Evolutionary conservation across 2,113 vertebrate species (phyloP).

Genomic region (Entomyzon cyanotis): DNA sequence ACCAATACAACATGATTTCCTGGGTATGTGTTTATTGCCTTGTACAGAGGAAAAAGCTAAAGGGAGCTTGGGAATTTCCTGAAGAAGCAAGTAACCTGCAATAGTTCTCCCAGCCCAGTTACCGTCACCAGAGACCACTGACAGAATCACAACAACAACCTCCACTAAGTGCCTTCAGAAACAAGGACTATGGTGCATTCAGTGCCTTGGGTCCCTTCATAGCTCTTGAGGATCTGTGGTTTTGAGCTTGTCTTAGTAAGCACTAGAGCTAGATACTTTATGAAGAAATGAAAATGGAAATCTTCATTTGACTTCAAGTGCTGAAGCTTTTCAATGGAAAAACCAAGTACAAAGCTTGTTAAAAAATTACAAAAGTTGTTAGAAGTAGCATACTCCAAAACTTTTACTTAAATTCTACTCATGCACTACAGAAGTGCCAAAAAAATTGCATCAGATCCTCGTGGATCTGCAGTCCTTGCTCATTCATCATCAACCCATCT

Average conservation of each 20-base stretch:
- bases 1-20: neutral
- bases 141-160: neutral
- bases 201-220: neutral
- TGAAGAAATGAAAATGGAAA: neutral
- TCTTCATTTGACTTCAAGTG: neutral
- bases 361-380: neutral
- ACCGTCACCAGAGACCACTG: neutral
- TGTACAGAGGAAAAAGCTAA: neutral
- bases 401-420: slow-evolving; percentile 18
- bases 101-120: neutral
- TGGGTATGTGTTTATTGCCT: neutral
- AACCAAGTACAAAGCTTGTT: neutral
- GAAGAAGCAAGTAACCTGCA: neutral
- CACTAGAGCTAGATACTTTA: neutral
- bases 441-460: neutral
- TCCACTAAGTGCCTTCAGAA: neutral
- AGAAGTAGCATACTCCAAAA: neutral
- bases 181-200: neutral
- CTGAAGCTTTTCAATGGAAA: neutral
- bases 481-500: slow-evolving; percentile 45
- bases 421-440: neutral
- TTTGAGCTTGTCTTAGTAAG: neutral
- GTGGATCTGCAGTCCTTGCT: slow-evolving; percentile 4
- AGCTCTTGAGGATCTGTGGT: neutral
- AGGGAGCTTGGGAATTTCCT: neutral